Base-by-base conservation (phyloP, 2,797 vertebrate genomes). In the Siniperca obscura region DNA sequence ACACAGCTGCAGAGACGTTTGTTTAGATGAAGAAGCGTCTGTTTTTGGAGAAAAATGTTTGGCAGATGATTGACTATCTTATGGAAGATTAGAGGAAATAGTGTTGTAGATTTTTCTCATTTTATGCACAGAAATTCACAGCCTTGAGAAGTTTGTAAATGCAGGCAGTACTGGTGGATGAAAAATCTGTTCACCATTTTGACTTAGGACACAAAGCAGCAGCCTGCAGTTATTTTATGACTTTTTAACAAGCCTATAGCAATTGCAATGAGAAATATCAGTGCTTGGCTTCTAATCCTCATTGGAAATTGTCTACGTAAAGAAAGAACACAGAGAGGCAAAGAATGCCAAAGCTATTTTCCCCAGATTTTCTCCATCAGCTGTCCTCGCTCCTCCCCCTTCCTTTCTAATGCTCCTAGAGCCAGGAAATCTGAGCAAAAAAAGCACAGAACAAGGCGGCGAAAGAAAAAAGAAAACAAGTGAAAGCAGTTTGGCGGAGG, bases 361-460 rank as follows among this genome's bases (percentile, higher is more conserved):
- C 71, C 80, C 82, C 89, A 83, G 83, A 82, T 90, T 91, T 90
- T 91, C 90, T 86, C 89, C 89, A 92, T 92, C 92, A 90, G 86
- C 91, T 89, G 84, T 89, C 81, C 80, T 81, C 25, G 64, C 83
- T 87, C 87, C 90, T 87, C 85, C 87, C 81, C 85, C 76, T 85
- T 75, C 82, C 76, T 68, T 38, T 74, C 57, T 22, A 9, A 77
- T 36, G 48, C 86, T 87, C 65, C 69, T 1, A 11, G 44, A 90
- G 81, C 74, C 87, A 82, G 89, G 78, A 92, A 89, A 93, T 86
- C 74, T 89, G 87, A 93, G 88, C 56, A 56, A 90, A 89, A 30
- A 87, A 88, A 67, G 82, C 89, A 84, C 82, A 72, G 86, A 91
- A 92, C 85, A 82, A 86, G 89, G 79, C 79, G 19, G 74, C 10